Evolutionary conservation across 2,888 invertebrate genomes (phyloP).

Genomic region (Empis stercorea): DNA sequence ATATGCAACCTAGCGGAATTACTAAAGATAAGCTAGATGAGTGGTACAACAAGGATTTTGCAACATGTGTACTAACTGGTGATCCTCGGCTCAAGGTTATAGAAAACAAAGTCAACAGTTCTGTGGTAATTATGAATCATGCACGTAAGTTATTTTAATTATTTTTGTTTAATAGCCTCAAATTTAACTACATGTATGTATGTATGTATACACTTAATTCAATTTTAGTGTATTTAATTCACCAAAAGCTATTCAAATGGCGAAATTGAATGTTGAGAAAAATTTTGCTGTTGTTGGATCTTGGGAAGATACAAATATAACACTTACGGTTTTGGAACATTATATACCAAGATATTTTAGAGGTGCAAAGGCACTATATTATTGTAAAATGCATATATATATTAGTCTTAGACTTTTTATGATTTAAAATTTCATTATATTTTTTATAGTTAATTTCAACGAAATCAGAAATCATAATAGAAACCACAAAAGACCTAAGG

Average conservation of each 20-base stretch:
- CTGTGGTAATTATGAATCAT: conserved; percentile 68
- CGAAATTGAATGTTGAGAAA: conserved; percentile 68
- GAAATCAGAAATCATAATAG: too few species aligned
- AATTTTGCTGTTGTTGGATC: conserved; percentile 81
- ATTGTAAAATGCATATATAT: conserved; percentile 37
- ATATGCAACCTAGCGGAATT: too few species aligned
- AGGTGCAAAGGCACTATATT: conserved; percentile 55
- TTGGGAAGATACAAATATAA: conserved; percentile 74
- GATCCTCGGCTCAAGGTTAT: conserved; percentile 42
- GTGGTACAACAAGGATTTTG: conserved; percentile 48
- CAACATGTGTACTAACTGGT: conserved; percentile 63
- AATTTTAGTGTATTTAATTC: conserved; percentile 65
- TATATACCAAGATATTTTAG: conserved; percentile 72
- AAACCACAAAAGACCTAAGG: too few species aligned
- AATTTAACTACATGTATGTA: not conserved
- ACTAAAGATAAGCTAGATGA: not conserved
- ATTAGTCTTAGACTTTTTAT: too few species aligned
- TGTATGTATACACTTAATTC: not conserved
- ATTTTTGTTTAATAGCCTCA: not conserved
- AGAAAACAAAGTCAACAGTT: conserved; percentile 69
- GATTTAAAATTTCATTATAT: too few species aligned
- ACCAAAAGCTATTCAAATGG: conserved; percentile 46
- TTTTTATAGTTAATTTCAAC: too few species aligned
- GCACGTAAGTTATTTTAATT: conserved; percentile 44
- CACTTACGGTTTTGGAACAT: conserved; percentile 64